phyloP scores from a whole-genome alignment of 2,888 invertebrate species.

The Ormyrus labotus region DNA sequence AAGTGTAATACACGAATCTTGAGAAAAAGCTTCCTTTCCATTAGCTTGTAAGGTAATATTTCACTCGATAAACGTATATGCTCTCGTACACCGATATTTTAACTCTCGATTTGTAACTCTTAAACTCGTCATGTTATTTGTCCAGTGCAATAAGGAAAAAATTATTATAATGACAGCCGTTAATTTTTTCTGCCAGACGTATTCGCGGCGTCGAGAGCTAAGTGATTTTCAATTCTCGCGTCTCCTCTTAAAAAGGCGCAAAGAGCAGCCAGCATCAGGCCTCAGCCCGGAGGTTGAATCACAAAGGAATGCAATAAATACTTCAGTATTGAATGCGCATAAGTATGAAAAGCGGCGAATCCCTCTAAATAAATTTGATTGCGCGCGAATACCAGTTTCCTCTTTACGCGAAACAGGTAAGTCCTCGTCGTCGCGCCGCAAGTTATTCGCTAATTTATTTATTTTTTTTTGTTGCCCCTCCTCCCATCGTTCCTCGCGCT shows the following conservation, averaged over 20 bases:
- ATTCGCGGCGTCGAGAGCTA: constrained; percentile 15
- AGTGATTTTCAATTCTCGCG: constrained; percentile 42
- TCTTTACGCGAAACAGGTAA: constrained; percentile 50
- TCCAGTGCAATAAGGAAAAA: constrained; percentile 17
- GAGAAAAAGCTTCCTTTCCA: neutral
- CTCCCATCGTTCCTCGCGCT: neutral
- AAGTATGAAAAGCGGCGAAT: constrained; percentile 51
- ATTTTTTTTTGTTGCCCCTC: neutral
- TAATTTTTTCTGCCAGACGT: neutral
- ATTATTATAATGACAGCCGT: constrained; percentile 27
- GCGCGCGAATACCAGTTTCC: constrained; percentile 54
- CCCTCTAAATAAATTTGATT: constrained; percentile 54
- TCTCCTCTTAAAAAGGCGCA: constrained; percentile 8
- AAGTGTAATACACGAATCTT: neutral
- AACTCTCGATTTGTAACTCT: constrained; percentile 1
- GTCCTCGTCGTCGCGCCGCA: constrained; percentile 36
- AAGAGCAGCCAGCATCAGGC: neutral
- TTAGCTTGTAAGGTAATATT: neutral
- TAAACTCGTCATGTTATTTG: neutral
- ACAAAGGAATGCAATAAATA: constrained; percentile 55
- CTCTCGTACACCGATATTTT: no score
- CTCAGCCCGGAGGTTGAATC: neutral
- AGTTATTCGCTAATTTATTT: constrained; percentile 52
- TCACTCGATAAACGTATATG: no score
- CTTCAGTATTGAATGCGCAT: constrained; percentile 28